Percentiles rank a stretch among this genome's conserved stretches.
These are phyloP conservation scores for Pachycephala philippinensis DNA, from an alignment of 2,113 vertebrate species.

Conservation along the genomic window DNA sequence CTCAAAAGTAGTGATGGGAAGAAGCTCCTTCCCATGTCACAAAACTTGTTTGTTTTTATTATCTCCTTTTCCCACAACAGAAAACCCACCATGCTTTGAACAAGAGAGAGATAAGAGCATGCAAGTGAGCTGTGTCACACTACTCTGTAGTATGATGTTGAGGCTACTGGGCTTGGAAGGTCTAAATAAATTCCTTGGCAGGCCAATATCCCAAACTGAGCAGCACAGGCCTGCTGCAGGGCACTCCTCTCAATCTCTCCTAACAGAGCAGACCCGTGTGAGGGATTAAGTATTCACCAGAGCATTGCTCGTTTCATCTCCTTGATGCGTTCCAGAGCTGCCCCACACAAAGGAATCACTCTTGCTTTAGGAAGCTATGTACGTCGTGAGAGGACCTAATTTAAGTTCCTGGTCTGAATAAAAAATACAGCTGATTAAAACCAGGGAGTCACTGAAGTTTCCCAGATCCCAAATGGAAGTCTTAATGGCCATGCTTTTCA, in stretches of 20 bases:
- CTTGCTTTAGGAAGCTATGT: not conserved
- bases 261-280: not conserved
- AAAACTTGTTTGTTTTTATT: not conserved
- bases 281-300: not conserved
- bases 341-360: not conserved
- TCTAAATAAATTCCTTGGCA: not conserved
- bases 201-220: not conserved
- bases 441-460: not conserved
- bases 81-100: not conserved
- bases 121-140: not conserved
- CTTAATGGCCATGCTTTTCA: not conserved
- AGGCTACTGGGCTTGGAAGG: not conserved
- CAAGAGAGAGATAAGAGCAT: not conserved
- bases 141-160: not conserved
- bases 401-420: not conserved
- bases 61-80: not conserved
- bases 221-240: not conserved
- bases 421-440: constrained; percentile 28
- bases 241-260: not conserved
- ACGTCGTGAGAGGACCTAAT: constrained; percentile 2
- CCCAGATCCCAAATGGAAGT: not conserved
- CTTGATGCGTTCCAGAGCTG: constrained; percentile 7
- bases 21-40: not conserved
- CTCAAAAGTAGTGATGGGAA: not conserved
- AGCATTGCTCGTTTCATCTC: not conserved